Evolutionary conservation across 92 coral and sea anemone species (phyloP).

Genomic region (Micromussa lordhowensis): DNA sequence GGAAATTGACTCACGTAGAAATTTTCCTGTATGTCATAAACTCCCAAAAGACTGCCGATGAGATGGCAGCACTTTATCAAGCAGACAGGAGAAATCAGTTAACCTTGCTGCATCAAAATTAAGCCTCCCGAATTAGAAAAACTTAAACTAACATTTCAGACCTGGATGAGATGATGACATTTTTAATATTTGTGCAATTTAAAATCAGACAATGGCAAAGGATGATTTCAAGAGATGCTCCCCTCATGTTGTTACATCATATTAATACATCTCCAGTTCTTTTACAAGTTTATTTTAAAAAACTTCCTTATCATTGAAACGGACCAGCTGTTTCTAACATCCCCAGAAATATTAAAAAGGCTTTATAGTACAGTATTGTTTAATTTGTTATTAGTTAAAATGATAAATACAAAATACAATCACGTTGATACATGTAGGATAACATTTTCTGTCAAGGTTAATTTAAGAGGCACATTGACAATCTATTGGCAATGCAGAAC

Average conservation of each 20-base stretch:
- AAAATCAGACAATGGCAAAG: too few relatives aligned
- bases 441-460: neutral
- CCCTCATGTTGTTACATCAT: neutral
- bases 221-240: neutral
- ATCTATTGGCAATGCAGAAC: neutral
- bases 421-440: too few relatives aligned
- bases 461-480: constrained; percentile 28
- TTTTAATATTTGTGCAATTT: too few relatives aligned
- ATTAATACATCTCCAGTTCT: neutral
- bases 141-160: too few relatives aligned
- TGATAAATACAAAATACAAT: too few relatives aligned
- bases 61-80: too few relatives aligned
- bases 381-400: neutral
- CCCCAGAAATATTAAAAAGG: neutral
- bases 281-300: neutral
- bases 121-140: too few relatives aligned
- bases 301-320: neutral
- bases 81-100: neutral
- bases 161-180: too few relatives aligned
- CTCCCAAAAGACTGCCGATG: neutral
- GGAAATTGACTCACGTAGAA: too few relatives aligned
- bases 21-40: too few relatives aligned
- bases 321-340: neutral
- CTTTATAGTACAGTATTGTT: neutral
- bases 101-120: neutral